Percentiles rank a stretch among this genome's conserved stretches.
Conservation (phyloP, 1,140 invertebrate species). For the Drosophila subpulchrella region DNA sequence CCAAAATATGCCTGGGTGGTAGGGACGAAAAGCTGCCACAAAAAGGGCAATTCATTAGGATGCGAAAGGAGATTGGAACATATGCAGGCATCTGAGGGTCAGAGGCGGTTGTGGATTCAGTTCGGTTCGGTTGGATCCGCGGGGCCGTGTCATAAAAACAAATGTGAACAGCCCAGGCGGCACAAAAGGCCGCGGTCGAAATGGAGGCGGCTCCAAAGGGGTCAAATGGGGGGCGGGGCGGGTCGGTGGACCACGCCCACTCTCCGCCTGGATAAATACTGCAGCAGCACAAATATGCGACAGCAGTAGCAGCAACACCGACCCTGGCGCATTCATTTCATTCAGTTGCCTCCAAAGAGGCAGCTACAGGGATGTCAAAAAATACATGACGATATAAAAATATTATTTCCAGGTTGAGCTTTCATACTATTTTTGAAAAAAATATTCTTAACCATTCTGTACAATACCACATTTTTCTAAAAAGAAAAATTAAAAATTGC, state of each 20-base stretch:
- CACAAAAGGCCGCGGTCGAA: constrained; percentile 19
- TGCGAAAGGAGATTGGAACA: constrained; percentile 17
- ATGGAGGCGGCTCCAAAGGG: not conserved
- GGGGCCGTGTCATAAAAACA: constrained; percentile 70
- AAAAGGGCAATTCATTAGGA: constrained; percentile 71
- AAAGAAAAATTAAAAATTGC: too few species aligned
- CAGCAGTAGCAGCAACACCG: constrained; percentile 28
- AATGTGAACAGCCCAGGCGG: constrained; percentile 56
- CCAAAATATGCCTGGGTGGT: not conserved
- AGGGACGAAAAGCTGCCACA: constrained; percentile 18
- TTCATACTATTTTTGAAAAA: not conserved
- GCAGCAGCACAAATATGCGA: constrained; percentile 73
- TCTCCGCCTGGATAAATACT: constrained; percentile 62
- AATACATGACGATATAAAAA: constrained; percentile 1
- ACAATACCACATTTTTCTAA: too few species aligned
- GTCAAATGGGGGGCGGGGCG: not conserved
- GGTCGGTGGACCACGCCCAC: not conserved
- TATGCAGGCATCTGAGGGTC: constrained; percentile 32
- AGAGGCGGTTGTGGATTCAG: constrained; percentile 4
- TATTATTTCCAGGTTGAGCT: not conserved
- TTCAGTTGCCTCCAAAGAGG: constrained; percentile 10
- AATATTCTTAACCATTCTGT: too few species aligned
- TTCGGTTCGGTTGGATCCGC: constrained; percentile 2
- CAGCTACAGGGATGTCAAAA: constrained; percentile 1
- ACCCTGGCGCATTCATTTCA: constrained; percentile 53